Conservation (phyloP, 2,888 invertebrate genomes). For the Eugnorisma glareosa region DNA sequence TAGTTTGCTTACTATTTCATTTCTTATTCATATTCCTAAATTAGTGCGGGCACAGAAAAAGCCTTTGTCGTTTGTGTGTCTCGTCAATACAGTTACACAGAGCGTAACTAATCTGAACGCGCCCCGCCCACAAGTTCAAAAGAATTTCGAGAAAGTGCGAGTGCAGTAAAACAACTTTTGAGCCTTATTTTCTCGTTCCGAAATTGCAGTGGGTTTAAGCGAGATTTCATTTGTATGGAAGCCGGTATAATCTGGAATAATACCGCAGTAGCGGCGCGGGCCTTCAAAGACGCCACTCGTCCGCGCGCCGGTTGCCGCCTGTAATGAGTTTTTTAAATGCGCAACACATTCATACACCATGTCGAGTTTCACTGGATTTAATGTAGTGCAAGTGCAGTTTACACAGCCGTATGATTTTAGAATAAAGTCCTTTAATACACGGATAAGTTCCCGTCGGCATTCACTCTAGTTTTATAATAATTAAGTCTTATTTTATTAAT, state of each 20-base stretch:
- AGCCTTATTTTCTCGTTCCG: conserved; percentile 89
- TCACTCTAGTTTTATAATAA: conserved; percentile 56
- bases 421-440: conserved; percentile 58
- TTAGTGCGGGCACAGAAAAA: conserved; percentile 18
- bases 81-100: conserved; percentile 53
- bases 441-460: conserved; percentile 39
- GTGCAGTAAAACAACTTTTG: conserved; percentile 87
- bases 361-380: conserved; percentile 82
- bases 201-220: conserved; percentile 90
- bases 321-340: conserved; percentile 90
- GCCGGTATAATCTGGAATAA: conserved; percentile 90
- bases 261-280: conserved; percentile 87
- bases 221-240: conserved; percentile 90
- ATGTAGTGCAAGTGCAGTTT: conserved; percentile 78
- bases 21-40: conserved; percentile 32
- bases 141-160: conserved; percentile 83
- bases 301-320: conserved; percentile 86
- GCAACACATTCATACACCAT: conserved; percentile 87
- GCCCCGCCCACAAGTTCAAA: conserved; percentile 75
- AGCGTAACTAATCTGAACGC: conserved; percentile 59
- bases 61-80: conserved; percentile 57
- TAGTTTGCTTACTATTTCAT: conserved; percentile 18
- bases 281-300: conserved; percentile 90
- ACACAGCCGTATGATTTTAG: conserved; percentile 70
- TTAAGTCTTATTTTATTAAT: conserved; percentile 65